Conservation (phyloP, 2,797 vertebrate species). For the Phataginus tetradactyla region DNA sequence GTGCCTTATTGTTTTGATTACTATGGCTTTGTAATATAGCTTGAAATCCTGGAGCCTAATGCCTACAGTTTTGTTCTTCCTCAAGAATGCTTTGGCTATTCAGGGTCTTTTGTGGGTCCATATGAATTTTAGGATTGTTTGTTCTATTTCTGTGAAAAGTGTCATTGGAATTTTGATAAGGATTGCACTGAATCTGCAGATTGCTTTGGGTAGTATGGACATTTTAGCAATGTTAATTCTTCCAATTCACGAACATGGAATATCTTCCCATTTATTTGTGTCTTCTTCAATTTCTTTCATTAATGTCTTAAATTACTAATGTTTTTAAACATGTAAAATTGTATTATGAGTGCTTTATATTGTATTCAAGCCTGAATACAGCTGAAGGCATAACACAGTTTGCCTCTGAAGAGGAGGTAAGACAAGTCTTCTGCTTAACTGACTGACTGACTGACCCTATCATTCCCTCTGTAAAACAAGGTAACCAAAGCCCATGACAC, state of each 20-base stretch:
- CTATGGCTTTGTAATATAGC: background rate
- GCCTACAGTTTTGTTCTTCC: background rate
- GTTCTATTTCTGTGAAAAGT: background rate
- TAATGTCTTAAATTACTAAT: background rate
- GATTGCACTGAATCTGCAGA: background rate
- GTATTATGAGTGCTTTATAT: background rate
- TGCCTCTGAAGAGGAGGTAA: background rate
- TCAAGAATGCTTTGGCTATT: background rate
- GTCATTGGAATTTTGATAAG: background rate
- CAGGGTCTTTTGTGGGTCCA: background rate
- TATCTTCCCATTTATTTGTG: background rate
- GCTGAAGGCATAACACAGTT: background rate
- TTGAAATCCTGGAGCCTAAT: background rate
- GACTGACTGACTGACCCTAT: background rate
- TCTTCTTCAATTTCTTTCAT: background rate
- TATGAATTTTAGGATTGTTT: background rate
- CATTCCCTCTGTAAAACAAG: background rate
- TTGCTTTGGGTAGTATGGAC: background rate
- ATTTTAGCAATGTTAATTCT: slow-evolving; percentile 2
- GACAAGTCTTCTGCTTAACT: background rate
- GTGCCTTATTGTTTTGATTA: background rate
- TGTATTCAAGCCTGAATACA: slow-evolving; percentile 31
- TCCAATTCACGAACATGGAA: background rate
- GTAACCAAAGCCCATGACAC: background rate
- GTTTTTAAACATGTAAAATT: slow-evolving; percentile 4